Evolutionary conservation across 2,113 vertebrate species (phyloP).

Genomic region (Pycnonotus jocosus): DNA sequence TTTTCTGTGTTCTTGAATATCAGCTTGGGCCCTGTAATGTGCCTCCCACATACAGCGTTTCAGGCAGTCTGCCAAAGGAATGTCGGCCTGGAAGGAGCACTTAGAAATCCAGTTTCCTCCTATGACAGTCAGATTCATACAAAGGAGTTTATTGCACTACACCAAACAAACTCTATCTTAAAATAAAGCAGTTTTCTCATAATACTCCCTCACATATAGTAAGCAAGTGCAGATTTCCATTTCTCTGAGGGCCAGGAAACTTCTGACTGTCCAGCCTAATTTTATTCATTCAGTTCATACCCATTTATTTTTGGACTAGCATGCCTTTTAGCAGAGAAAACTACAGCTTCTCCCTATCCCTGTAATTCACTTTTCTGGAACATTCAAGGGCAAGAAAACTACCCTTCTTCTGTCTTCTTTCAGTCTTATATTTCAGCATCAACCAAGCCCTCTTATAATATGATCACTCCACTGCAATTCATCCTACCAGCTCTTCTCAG

Average conservation of each 20-base stretch:
- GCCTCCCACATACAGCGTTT: constrained; percentile 5
- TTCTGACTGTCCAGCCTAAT: neutral
- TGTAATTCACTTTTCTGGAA: neutral
- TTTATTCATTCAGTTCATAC: neutral
- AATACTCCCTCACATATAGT: neutral
- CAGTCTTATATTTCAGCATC: neutral
- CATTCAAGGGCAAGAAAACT: neutral
- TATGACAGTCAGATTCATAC: neutral
- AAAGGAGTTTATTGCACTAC: neutral
- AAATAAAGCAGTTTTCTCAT: neutral
- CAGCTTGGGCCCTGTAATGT: neutral
- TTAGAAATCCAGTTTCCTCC: neutral
- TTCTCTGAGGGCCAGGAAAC: neutral
- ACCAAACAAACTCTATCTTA: neutral
- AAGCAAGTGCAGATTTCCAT: neutral
- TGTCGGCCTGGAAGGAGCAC: neutral
- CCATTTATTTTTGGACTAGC: neutral
- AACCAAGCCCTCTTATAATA: neutral
- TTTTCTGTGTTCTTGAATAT: neutral
- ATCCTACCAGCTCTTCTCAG: neutral
- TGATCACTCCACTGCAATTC: neutral
- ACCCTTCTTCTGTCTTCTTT: neutral
- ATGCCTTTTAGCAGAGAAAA: constrained; percentile 7
- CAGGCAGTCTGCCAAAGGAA: constrained; percentile 40
- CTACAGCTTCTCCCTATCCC: neutral